Evolutionary conservation across 2,113 vertebrate species (phyloP).

Genomic region (Glaucomys volans): DNA sequence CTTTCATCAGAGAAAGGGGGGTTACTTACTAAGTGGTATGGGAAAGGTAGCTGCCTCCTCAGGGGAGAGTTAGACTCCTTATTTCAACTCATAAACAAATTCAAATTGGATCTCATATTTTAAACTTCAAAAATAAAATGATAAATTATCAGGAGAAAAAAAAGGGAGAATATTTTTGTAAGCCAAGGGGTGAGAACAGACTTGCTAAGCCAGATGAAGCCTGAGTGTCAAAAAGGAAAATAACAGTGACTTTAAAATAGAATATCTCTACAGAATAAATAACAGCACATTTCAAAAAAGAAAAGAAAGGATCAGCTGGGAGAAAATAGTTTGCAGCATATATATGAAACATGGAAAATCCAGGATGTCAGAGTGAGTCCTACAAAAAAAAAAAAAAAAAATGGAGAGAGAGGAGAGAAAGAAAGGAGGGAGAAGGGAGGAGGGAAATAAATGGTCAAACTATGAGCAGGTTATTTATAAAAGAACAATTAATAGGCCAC

Average conservation of each 20-base stretch:
- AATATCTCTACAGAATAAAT: not conserved
- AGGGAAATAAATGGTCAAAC: not conserved
- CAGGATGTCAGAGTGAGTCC: not conserved
- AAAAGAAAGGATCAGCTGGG: not conserved
- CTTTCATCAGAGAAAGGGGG: not conserved
- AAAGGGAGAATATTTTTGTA: not conserved
- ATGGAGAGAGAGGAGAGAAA: no score
- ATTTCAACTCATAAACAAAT: not conserved
- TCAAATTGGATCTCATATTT: not conserved
- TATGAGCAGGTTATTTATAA: not conserved
- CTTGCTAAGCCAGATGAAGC: not conserved
- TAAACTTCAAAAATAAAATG: slow-evolving; percentile 33
- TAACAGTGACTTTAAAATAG: not conserved
- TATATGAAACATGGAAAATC: not conserved
- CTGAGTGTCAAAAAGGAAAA: not conserved
- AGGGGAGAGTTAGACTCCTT: not conserved
- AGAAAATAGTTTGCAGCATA: not conserved
- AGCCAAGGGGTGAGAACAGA: not conserved
- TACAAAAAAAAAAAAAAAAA: not conserved
- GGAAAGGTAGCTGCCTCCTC: not conserved
- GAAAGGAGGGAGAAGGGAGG: rapidly evolving
- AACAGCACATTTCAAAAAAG: not conserved
- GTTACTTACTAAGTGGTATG: not conserved
- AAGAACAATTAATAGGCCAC: not conserved
- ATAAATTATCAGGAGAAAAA: not conserved